These are phyloP conservation scores for Noctilio leporinus DNA, from an alignment of 2,113 vertebrate species.

Conservation along the genomic window DNA sequence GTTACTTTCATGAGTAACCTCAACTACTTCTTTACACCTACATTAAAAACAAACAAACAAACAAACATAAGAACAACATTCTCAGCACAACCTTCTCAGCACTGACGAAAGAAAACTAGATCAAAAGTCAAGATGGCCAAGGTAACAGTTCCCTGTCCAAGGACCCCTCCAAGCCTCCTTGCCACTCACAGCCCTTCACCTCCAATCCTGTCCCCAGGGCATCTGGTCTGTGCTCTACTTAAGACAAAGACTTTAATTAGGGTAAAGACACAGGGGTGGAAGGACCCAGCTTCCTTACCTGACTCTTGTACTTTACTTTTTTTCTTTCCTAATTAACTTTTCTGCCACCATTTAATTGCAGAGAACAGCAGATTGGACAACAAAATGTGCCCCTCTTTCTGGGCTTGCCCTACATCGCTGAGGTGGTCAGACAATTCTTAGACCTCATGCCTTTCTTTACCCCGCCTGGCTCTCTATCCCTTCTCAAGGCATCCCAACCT, in stretches of 20 bases:
- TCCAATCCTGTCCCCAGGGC: neutral
- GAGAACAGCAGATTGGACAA: conserved; percentile 1
- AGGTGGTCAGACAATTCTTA: neutral
- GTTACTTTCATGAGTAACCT: neutral
- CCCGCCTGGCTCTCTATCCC: neutral
- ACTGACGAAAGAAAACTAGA: neutral
- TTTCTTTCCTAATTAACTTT: conserved; percentile 54
- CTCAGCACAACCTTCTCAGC: neutral
- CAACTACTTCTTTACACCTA: conserved; percentile 7
- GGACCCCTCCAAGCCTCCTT: neutral
- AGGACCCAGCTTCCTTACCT: neutral
- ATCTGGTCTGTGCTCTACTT: neutral
- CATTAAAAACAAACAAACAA: neutral
- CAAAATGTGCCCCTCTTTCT: conserved; percentile 14
- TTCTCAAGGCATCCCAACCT: conserved; percentile 52
- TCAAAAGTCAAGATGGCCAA: neutral
- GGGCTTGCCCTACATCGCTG: neutral
- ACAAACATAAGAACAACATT: neutral
- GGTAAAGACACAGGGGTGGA: neutral
- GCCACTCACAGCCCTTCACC: neutral
- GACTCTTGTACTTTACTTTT: neutral
- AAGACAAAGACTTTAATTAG: neutral
- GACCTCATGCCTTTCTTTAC: conserved; percentile 40
- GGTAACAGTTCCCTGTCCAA: neutral
- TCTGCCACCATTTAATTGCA: conserved; percentile 47